A percentile compares a stretch with the other conserved stretches of the same genome.
Conservation (phyloP, 1,140 invertebrate species). For the Drosophila ohnishii region DNA sequence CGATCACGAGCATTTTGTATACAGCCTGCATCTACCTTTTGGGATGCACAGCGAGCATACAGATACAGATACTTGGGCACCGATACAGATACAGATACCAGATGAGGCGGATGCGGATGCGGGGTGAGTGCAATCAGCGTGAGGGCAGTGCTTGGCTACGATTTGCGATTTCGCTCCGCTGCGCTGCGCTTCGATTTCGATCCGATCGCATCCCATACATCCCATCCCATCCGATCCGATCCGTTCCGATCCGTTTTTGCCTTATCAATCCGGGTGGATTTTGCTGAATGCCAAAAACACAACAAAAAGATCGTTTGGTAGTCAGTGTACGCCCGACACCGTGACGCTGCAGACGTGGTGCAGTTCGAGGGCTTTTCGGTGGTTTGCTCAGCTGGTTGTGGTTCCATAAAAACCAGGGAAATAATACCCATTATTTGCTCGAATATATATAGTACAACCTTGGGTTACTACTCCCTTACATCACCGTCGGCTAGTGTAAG, state of each 20-base stretch:
- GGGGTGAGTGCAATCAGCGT: conserved; percentile 62
- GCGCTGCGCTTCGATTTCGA: conserved; percentile 59
- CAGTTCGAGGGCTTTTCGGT: conserved; percentile 47
- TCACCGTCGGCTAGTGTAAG: conserved; percentile 37
- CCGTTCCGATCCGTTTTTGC: conserved; percentile 49
- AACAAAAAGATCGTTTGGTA: conserved; percentile 54
- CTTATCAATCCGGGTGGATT: conserved; percentile 76
- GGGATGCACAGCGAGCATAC: conserved; percentile 56
- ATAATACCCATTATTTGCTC: not conserved
- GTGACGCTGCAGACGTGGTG: conserved; percentile 72
- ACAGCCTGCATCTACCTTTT: conserved; percentile 64
- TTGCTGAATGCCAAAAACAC: conserved; percentile 73
- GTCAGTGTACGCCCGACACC: conserved; percentile 71
- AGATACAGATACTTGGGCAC: conserved; percentile 14
- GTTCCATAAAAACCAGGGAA: not conserved
- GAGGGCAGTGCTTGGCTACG: conserved; percentile 60
- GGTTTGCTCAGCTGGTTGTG: conserved; percentile 1
- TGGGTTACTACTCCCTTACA: conserved; percentile 21
- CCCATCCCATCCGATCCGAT: conserved; percentile 28
- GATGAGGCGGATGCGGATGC: conserved; percentile 40
- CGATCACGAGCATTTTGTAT: conserved; percentile 70
- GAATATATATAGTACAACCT: conserved; percentile 5
- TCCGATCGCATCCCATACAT: conserved; percentile 32
- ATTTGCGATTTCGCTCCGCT: conserved; percentile 57
- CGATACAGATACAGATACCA: conserved; percentile 26